A percentile compares a stretch with the other conserved stretches of the same genome.
Evolutionary conservation across 2,888 invertebrate genomes (phyloP).

Genomic region (Eudemis profundana): DNA sequence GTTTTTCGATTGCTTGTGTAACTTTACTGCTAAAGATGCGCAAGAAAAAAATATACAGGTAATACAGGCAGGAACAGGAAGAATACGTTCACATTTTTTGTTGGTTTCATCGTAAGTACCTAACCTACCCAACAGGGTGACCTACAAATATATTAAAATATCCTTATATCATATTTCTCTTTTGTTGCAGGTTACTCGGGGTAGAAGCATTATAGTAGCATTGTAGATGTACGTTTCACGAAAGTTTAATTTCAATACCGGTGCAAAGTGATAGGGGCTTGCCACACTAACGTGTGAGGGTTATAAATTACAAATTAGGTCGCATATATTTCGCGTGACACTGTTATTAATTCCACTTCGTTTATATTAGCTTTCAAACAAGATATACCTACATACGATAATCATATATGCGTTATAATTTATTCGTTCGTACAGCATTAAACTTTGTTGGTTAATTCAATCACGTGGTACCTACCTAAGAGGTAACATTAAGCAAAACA

Average conservation of each 20-base stretch:
- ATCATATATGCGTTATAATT: slow-evolving; percentile 18
- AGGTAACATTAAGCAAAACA: neutral
- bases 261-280: slow-evolving; percentile 19
- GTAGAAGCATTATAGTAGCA: too few species aligned
- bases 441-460: slow-evolving; percentile 1
- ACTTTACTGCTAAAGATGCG: too few species aligned
- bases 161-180: too few species aligned
- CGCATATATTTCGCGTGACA: slow-evolving; percentile 37
- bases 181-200: too few species aligned
- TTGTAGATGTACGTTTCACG: neutral
- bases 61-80: too few species aligned
- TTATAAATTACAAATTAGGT: slow-evolving; percentile 35
- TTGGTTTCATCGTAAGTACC: too few species aligned
- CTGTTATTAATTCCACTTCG: slow-evolving; percentile 30
- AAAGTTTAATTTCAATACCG: slow-evolving; percentile 8
- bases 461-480: neutral
- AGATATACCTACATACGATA: slow-evolving; percentile 11
- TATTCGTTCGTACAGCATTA: neutral
- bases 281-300: slow-evolving; percentile 1
- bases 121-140: too few species aligned
- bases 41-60: too few species aligned
- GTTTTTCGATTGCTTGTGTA: too few species aligned
- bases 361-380: slow-evolving; percentile 18
- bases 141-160: too few species aligned
- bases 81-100: too few species aligned